phyloP scores from a whole-genome alignment of 1,140 invertebrate species.

The Lepidostoma basale region DNA sequence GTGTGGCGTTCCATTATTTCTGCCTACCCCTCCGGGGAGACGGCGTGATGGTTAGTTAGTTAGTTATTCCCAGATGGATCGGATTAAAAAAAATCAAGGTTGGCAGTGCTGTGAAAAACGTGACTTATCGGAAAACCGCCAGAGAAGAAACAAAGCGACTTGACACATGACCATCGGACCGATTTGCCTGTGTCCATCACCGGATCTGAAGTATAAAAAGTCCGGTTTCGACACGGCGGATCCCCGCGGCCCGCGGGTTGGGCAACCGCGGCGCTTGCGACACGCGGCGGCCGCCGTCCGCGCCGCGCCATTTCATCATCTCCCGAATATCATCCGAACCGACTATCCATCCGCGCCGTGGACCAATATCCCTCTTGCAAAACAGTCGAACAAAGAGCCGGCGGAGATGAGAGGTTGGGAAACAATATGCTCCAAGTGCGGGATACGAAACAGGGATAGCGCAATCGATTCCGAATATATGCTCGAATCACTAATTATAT shows the following conservation, averaged over 20 bases:
- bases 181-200: slow-evolving; percentile 23
- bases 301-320: slow-evolving; percentile 27
- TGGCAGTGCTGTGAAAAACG: no score
- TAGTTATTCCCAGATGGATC: no score
- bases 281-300: slow-evolving; percentile 7
- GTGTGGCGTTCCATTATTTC: no score
- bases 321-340: slow-evolving; percentile 25
- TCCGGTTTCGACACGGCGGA: slow-evolving; percentile 39
- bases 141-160: background rate
- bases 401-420: slow-evolving; percentile 1
- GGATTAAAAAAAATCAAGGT: no score
- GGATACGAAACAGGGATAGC: no score
- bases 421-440: background rate
- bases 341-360: slow-evolving; percentile 21
- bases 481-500: no score
- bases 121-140: no score
- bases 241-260: background rate
- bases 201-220: slow-evolving; percentile 44
- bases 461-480: no score
- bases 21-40: no score
- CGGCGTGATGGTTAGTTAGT: no score
- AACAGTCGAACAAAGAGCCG: slow-evolving; percentile 11
- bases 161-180: slow-evolving; percentile 12
- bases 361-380: slow-evolving; percentile 30
- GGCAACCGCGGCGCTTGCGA: slow-evolving; percentile 3